These are phyloP conservation scores for Platycheirus rosarum DNA, from an alignment of 2,888 invertebrate genomes.

Conservation along the genomic window DNA sequence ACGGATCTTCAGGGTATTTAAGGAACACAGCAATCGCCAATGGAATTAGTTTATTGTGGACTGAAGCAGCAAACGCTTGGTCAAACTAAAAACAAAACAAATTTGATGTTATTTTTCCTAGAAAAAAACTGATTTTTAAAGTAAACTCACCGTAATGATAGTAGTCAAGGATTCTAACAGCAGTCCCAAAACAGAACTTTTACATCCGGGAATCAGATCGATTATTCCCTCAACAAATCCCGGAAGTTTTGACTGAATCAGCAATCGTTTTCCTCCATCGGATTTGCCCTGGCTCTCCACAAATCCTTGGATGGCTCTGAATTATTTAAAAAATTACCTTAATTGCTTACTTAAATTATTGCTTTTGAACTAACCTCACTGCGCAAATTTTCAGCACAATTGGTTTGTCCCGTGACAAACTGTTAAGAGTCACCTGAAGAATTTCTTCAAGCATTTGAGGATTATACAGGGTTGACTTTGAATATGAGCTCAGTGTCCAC, in stretches of 20 bases:
- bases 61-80: slow-evolving; percentile 85
- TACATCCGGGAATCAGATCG: slow-evolving; percentile 83
- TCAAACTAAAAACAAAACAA: slow-evolving; percentile 83
- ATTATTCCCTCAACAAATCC: slow-evolving; percentile 84
- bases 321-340: neutral
- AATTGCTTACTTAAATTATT: neutral
- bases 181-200: slow-evolving; percentile 83
- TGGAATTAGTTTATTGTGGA: slow-evolving; percentile 86
- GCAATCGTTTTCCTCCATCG: slow-evolving; percentile 81
- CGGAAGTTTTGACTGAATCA: slow-evolving; percentile 83
- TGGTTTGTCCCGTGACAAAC: slow-evolving; percentile 80
- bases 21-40: slow-evolving; percentile 87
- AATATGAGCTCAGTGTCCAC: slow-evolving; percentile 81
- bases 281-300: slow-evolving; percentile 83
- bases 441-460: slow-evolving; percentile 81
- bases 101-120: neutral
- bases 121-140: no score
- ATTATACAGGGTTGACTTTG: slow-evolving; percentile 81
- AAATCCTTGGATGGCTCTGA: slow-evolving; percentile 80
- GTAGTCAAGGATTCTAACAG: slow-evolving; percentile 84
- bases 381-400: slow-evolving; percentile 80
- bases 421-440: slow-evolving; percentile 79
- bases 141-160: slow-evolving; percentile 83
- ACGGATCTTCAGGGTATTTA: slow-evolving; percentile 87
- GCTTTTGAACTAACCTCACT: slow-evolving; percentile 77